Evolutionary conservation across 2,888 invertebrate genomes (phyloP).

Genomic region (Eutolmus rufibarbis): DNA sequence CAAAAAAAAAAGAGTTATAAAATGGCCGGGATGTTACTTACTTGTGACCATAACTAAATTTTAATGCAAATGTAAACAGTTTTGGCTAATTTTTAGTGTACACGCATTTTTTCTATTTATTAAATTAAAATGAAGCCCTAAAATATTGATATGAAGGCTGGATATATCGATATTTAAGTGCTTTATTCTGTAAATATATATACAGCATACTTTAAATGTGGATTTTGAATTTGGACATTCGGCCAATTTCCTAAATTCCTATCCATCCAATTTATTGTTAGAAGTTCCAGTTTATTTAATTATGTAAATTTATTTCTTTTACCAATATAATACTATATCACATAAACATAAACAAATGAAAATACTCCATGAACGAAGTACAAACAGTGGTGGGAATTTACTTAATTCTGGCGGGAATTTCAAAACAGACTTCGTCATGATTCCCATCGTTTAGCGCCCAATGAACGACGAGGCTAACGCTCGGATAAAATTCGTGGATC

Average conservation of each 20-base stretch:
- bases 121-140: background rate
- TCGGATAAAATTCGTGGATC: slow-evolving; percentile 66
- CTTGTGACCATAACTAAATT: background rate
- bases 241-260: background rate
- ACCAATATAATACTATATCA: slow-evolving; percentile 20
- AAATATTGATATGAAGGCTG: slow-evolving; percentile 48
- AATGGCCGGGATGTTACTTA: slow-evolving; percentile 10
- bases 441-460: slow-evolving; percentile 68
- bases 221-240: background rate
- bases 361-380: background rate
- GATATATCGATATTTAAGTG: slow-evolving; percentile 43
- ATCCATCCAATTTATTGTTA: background rate
- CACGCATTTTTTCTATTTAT: background rate
- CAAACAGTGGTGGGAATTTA: background rate
- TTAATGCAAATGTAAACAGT: background rate
- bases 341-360: background rate
- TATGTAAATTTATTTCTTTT: background rate
- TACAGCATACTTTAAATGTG: background rate
- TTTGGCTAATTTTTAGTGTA: background rate
- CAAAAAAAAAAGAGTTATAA: background rate
- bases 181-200: slow-evolving; percentile 4
- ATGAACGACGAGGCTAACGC: slow-evolving; percentile 66
- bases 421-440: slow-evolving; percentile 70
- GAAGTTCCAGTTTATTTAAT: background rate
- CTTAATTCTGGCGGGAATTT: slow-evolving; percentile 72